phyloP scores from a whole-genome alignment of 2,888 invertebrate genomes.

The Acholoe squamosa region DNA sequence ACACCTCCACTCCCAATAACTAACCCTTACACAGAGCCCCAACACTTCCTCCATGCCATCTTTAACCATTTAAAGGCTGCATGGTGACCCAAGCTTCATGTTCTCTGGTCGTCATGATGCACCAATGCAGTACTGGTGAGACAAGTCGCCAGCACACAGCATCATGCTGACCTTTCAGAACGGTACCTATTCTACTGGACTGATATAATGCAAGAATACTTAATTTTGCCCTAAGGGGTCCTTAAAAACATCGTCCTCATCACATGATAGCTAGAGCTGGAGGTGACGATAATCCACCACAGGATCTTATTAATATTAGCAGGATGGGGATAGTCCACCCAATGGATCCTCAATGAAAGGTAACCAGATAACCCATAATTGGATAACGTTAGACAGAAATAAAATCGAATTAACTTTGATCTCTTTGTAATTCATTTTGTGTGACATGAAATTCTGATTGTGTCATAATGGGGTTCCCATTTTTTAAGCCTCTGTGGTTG shows the following conservation, averaged over 20 bases:
- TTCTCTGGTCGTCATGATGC: not conserved
- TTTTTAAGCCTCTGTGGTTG: not conserved
- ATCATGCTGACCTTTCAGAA: no score
- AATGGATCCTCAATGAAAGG: not conserved
- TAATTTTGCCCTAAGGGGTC: no score
- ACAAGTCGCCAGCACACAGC: no score
- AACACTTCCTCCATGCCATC: not conserved
- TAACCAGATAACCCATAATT: not conserved
- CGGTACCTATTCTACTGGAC: no score
- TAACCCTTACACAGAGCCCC: not conserved
- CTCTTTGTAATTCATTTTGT: slow-evolving; percentile 15
- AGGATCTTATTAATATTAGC: no score
- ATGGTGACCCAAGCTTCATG: no score
- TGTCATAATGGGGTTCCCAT: not conserved
- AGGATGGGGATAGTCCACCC: not conserved
- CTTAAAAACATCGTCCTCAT: no score
- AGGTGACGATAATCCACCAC: no score
- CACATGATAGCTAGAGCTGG: no score
- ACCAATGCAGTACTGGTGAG: not conserved
- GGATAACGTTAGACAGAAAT: not conserved
- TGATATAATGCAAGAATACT: no score
- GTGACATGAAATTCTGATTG: not conserved
- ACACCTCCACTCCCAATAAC: not conserved
- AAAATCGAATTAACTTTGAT: not conserved
- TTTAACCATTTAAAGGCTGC: not conserved